Evolutionary conservation across 1,140 invertebrate genomes (phyloP).

Genomic region (Diachasmimorpha longicaudata): DNA sequence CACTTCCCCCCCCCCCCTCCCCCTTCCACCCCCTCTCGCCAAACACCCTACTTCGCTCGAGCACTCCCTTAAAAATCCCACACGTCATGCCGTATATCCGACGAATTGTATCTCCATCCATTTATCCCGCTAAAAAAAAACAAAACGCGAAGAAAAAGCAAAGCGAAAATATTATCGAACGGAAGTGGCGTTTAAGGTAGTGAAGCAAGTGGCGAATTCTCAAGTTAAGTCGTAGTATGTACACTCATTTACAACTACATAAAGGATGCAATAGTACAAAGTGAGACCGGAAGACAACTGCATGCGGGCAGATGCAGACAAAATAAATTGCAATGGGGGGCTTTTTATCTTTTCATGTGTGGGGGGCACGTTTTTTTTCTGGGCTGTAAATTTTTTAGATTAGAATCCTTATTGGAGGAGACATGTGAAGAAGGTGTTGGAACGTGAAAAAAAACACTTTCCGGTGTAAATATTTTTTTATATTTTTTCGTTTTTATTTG

Average conservation of each 20-base stretch:
- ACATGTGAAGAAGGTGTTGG: background rate
- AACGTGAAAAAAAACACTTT: too few relatives aligned
- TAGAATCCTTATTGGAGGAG: background rate
- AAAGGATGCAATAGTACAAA: background rate
- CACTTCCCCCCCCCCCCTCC: background rate
- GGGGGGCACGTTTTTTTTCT: background rate
- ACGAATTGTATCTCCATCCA: background rate
- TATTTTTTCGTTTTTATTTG: too few relatives aligned
- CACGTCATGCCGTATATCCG: background rate
- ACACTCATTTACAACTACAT: background rate
- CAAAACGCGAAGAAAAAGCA: background rate
- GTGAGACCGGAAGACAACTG: background rate
- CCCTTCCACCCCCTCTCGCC: background rate
- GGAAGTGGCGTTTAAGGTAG: background rate
- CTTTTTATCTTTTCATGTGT: background rate
- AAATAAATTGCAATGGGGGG: background rate
- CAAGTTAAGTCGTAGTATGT: background rate
- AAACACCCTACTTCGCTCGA: background rate
- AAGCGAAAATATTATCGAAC: background rate
- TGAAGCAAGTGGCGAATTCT: background rate
- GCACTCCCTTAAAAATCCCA: conserved; percentile 5
- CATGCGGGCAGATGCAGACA: conserved; percentile 1
- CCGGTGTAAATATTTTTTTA: too few relatives aligned
- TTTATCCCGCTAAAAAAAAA: background rate
- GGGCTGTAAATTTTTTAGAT: background rate